Conservation (phyloP, 2,797 vertebrate genomes). For the Erethizon dorsatum region DNA sequence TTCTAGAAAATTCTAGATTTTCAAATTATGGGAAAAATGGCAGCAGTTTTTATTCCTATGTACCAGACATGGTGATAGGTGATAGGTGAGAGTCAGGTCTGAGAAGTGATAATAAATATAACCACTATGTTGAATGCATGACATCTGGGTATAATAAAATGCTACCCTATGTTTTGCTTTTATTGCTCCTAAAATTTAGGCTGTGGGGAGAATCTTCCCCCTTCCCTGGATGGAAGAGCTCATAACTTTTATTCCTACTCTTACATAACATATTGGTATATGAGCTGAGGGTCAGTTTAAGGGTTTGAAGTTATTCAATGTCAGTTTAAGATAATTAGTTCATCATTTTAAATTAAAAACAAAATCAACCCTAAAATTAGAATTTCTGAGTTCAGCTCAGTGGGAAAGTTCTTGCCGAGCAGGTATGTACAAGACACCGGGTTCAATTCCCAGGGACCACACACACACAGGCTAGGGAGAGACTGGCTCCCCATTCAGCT, state of each 20-base stretch:
- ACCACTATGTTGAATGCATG: background rate
- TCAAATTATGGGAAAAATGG: background rate
- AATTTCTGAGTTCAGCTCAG: background rate
- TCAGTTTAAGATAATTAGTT: background rate
- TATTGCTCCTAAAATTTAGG: background rate
- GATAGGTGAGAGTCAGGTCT: background rate
- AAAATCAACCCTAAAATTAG: background rate
- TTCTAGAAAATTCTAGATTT: conserved; percentile 23
- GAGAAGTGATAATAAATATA: background rate
- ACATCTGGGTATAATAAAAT: background rate
- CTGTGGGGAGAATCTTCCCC: background rate
- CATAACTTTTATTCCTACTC: background rate
- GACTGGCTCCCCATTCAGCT: background rate
- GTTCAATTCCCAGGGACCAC: background rate
- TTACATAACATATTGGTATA: background rate
- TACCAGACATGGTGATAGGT: background rate
- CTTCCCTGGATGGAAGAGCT: background rate
- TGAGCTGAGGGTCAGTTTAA: background rate
- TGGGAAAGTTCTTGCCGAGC: background rate
- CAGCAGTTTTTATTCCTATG: background rate
- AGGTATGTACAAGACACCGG: background rate
- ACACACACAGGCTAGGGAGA: background rate
- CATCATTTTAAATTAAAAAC: background rate
- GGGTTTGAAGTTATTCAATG: background rate
- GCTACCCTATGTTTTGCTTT: background rate